A percentile compares a stretch with the other conserved stretches of the same genome.
phyloP scores from a whole-genome alignment of 2,113 vertebrate species.

The Theristicus caerulescens region DNA sequence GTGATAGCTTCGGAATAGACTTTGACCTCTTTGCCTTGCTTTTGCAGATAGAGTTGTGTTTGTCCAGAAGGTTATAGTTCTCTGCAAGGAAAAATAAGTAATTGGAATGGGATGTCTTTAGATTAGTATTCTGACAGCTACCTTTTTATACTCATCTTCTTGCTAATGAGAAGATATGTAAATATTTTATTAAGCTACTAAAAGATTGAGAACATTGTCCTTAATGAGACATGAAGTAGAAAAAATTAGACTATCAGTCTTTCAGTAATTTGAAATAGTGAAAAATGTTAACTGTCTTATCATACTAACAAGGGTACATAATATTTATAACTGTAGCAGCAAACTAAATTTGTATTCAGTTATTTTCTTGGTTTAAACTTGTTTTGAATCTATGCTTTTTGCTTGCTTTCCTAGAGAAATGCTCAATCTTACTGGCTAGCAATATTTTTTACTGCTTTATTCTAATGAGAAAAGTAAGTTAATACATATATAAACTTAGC shows the following conservation, averaged over 20 bases:
- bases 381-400: not conserved
- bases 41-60: not conserved
- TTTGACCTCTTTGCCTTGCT: not conserved
- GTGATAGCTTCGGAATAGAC: not conserved
- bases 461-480: not conserved
- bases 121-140: not conserved
- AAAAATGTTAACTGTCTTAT: not conserved
- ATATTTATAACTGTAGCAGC: not conserved
- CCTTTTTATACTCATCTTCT: not conserved
- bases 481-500: not conserved
- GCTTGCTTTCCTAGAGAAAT: not conserved
- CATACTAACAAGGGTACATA: not conserved
- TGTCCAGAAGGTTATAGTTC: not conserved
- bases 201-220: conserved; percentile 7
- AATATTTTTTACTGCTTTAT: not conserved
- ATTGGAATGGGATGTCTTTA: not conserved
- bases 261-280: not conserved
- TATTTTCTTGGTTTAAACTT: not conserved
- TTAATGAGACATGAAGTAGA: conserved; percentile 15
- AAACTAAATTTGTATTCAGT: not conserved
- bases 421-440: not conserved
- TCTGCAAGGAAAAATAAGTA: not conserved
- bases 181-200: conserved; percentile 44
- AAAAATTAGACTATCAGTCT: not conserved
- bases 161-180: conserved; percentile 17